Conservation (phyloP, 2,888 invertebrate species). For the Drepanosiphum platanoidis region DNA sequence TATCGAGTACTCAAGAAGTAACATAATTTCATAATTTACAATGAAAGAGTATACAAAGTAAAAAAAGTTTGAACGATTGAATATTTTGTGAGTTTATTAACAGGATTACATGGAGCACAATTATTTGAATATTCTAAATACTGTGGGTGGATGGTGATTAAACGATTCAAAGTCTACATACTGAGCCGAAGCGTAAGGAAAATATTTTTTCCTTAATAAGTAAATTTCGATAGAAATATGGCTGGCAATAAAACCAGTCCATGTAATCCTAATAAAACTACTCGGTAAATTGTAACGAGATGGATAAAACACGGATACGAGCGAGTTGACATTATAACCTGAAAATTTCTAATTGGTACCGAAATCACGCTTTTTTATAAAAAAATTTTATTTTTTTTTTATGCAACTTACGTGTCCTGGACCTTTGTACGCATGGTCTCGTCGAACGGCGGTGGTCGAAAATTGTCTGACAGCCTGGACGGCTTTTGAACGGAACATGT, state of each 20-base stretch:
- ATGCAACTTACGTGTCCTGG: conserved; percentile 47
- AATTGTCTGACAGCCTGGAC: conserved; percentile 36
- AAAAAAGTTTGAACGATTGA: neutral
- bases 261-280: too few species aligned
- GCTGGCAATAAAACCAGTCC: neutral
- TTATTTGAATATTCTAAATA: too few species aligned
- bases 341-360: neutral
- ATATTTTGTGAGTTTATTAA: neutral
- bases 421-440: conserved; percentile 34
- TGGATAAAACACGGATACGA: neutral
- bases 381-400: too few species aligned
- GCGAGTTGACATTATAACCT: neutral
- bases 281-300: too few species aligned
- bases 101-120: neutral
- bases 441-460: conserved; percentile 21
- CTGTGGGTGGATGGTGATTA: too few species aligned
- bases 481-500: conserved; percentile 32
- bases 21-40: too few species aligned
- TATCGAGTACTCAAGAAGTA: too few species aligned
- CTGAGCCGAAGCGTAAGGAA: neutral
- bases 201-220: neutral
- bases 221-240: neutral
- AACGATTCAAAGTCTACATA: neutral
- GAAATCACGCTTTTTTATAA: too few species aligned
- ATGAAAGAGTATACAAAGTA: neutral